Evolutionary conservation across 1,140 invertebrate species (phyloP), one percentile per base, ranked within the genome.

Genomic region (Cydia splendana): DNA sequence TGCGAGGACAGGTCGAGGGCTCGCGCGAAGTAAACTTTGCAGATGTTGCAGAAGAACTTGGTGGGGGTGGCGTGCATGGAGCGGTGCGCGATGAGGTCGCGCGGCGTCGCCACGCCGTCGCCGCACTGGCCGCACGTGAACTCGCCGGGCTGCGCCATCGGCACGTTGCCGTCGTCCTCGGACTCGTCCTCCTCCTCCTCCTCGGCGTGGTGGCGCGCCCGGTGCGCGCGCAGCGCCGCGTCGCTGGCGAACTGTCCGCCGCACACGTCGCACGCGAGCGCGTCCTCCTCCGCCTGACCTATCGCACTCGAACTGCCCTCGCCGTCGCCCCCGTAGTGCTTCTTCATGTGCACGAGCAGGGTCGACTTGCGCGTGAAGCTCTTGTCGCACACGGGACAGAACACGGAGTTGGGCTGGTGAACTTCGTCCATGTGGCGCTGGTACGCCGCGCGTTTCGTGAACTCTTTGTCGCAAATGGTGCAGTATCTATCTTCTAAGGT

Each of bases 371-470:
- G 90, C 0, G 94, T 93, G 74, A 95, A 95, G 34, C 91, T 91
- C 80, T 94, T 94, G 65, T 92, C 91, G 78, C 95, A 95, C 2
- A 94, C 88, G 0, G 90, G 88, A 78, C 95, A 95, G 76, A 88
- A 93, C 20, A 90, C 88, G 2, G 86, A 90, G 82, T 84, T 91
- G 74, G 77, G 83, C 65, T 91, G 81, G 79, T 91, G 81, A 51
- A 93, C 93, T 77, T 95, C 94, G 51, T 94, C 93, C 92, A 95
- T 94, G 79, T 95, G 95, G 0, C 92, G 90, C 65, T 94, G 89
- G 48, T 95, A 92, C 0, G 93, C 93, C 3, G 93, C 91, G 20
- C 93, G 90, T 81, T 95, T 95, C 0, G 94, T 93, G 74, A 95
- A 95, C 53, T 94, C 91, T 65, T 94, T 95, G 2, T 94, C 94